A percentile compares a stretch with the other conserved stretches of the same genome.
Evolutionary conservation across 2,888 invertebrate genomes (phyloP).

Genomic region (Mechanitis messenoides): DNA sequence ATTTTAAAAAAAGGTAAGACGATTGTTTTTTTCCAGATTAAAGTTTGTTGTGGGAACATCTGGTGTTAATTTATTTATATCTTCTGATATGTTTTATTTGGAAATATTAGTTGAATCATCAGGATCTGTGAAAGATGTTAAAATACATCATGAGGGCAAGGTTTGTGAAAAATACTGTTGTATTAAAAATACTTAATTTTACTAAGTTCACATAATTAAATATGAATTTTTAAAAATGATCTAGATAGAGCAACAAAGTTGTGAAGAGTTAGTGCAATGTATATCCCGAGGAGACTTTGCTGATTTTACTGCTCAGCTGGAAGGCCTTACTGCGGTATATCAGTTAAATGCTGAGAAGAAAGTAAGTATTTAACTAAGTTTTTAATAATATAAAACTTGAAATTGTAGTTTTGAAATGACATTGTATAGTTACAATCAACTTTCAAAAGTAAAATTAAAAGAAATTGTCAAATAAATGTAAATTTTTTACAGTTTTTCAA

Average conservation of each 20-base stretch:
- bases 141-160: constrained; percentile 93
- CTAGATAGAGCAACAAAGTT: constrained; percentile 85
- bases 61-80: constrained; percentile 90
- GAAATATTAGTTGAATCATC: constrained; percentile 91
- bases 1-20: neutral
- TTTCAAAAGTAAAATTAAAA: no score
- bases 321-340: constrained; percentile 93
- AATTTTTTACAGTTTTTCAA: no score
- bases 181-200: neutral
- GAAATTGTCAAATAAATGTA: no score
- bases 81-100: constrained; percentile 97
- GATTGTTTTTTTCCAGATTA: constrained; percentile 71
- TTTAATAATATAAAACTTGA: neutral
- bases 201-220: no score
- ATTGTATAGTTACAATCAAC: no score
- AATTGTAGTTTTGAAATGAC: neutral
- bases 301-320: constrained; percentile 94
- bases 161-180: constrained; percentile 38
- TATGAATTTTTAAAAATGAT: constrained; percentile 16
- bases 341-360: constrained; percentile 96
- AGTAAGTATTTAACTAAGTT: constrained; percentile 37
- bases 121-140: constrained; percentile 91
- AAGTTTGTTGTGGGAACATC: constrained; percentile 91
- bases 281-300: constrained; percentile 91
- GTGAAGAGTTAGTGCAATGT: constrained; percentile 90